Evolutionary conservation across 2,113 vertebrate species (phyloP).

Genomic region (Gnathonemus longibarbis): DNA sequence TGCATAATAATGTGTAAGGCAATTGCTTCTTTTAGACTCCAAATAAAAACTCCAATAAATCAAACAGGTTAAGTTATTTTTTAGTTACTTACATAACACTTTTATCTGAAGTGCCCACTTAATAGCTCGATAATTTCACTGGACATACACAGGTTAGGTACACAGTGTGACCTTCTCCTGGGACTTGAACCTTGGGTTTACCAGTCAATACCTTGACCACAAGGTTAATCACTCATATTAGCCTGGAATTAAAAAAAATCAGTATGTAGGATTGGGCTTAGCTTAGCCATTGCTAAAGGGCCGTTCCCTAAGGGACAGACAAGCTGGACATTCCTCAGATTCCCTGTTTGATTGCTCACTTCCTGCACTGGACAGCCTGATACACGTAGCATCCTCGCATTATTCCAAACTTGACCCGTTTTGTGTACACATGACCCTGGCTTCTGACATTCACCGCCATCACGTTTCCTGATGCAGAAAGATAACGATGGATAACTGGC

Average conservation of each 20-base stretch:
- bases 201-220: neutral
- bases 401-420: neutral
- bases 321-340: constrained; percentile 29
- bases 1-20: neutral
- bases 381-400: constrained; percentile 24
- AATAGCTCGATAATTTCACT: neutral
- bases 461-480: neutral
- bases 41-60: neutral
- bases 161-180: neutral
- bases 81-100: neutral
- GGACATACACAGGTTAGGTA: neutral
- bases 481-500: neutral
- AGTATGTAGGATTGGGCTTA: neutral
- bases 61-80: neutral
- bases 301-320: constrained; percentile 17
- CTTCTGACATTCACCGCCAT: neutral
- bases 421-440: constrained; percentile 8
- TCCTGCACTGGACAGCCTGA: constrained; percentile 44
- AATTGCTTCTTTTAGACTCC: neutral
- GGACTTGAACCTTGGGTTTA: neutral
- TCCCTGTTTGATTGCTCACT: constrained; percentile 36
- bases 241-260: neutral
- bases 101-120: neutral
- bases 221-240: neutral
- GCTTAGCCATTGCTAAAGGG: neutral